Percentiles rank a stretch among this genome's conserved stretches.
Conservation (phyloP, 2,113 vertebrate genomes). For the Poecile atricapillus region DNA sequence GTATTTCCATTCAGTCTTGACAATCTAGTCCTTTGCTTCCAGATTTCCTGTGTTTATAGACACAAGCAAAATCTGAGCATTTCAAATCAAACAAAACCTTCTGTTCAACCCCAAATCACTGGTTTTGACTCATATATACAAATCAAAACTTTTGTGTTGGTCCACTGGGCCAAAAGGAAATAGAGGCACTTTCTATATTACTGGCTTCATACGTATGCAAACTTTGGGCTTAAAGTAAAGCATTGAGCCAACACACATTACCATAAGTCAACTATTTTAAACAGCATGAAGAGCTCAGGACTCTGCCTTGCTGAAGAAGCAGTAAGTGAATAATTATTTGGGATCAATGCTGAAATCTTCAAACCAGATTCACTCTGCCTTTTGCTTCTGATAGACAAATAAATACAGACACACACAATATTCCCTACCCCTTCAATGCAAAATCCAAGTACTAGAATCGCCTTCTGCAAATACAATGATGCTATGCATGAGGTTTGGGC, state of each 20-base stretch:
- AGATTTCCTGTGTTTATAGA: not conserved
- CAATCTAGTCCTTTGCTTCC: not conserved
- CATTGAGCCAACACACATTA: not conserved
- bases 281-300: not conserved
- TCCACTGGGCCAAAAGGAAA: not conserved
- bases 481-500: not conserved
- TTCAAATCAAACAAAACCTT: not conserved
- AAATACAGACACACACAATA: not conserved
- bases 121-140: not conserved
- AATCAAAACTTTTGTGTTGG: not conserved
- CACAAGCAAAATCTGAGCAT: not conserved
- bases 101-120: not conserved
- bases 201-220: not conserved
- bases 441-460: not conserved
- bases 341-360: not conserved
- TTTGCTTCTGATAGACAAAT: not conserved
- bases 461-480: not conserved
- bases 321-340: not conserved
- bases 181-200: not conserved
- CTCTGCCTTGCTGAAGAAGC: not conserved
- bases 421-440: not conserved
- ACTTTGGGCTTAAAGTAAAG: not conserved
- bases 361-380: not conserved
- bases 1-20: not conserved
- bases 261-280: not conserved